Percentiles rank a stretch among this genome's conserved stretches.
phyloP scores from a whole-genome alignment of 2,888 invertebrate species.

The Pharmacophagus antenor region DNA sequence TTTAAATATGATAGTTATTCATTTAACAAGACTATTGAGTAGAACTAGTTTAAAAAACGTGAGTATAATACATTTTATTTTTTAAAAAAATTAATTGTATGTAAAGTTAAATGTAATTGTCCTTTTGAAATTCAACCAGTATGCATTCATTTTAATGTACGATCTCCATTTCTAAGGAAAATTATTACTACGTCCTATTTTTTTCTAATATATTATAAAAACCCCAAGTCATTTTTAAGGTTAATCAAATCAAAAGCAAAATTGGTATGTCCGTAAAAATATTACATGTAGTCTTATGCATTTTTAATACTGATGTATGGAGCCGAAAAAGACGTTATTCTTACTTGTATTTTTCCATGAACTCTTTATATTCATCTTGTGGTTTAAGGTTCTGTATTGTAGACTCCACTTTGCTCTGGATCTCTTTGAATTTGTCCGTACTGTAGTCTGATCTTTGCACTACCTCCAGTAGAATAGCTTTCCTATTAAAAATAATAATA shows the following conservation, averaged over 20 bases:
- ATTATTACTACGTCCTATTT: too few species aligned
- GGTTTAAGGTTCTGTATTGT: constrained; percentile 90
- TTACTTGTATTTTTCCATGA: constrained; percentile 93
- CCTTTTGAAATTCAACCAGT: too few species aligned
- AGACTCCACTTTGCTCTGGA: constrained; percentile 88
- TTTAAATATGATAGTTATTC: neutral
- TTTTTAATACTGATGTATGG: too few species aligned
- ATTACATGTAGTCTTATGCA: too few species aligned
- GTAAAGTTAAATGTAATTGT: too few species aligned
- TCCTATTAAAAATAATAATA: constrained; percentile 75
- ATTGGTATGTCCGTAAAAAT: too few species aligned
- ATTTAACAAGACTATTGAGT: neutral
- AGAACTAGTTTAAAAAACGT: neutral
- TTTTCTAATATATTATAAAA: too few species aligned
- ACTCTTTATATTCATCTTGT: constrained; percentile 92
- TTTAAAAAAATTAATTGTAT: too few species aligned
- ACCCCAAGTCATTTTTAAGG: too few species aligned
- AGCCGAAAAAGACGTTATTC: constrained; percentile 39
- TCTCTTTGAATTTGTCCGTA: constrained; percentile 89
- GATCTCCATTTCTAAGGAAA: too few species aligned
- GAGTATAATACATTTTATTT: neutral
- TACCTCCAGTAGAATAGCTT: constrained; percentile 89
- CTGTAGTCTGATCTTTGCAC: constrained; percentile 89
- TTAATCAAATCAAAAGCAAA: too few species aligned
- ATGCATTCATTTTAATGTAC: too few species aligned